Evolutionary conservation across 2,113 vertebrate genomes (phyloP), one percentile per base, ranked within the genome.

Genomic region (Columbina picui): DNA sequence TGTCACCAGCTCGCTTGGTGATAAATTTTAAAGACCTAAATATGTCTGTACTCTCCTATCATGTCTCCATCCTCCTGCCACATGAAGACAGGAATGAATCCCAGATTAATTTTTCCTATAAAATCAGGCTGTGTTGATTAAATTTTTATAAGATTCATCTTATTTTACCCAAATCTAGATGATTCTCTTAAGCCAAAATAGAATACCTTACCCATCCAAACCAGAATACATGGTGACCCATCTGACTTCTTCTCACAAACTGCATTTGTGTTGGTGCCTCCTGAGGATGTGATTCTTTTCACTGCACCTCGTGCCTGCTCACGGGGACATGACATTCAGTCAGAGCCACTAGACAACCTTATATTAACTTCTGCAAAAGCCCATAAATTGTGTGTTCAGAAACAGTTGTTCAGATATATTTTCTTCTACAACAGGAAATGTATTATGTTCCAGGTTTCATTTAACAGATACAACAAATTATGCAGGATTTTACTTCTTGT

Each of bases 21-120:
- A 83, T 73, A 94, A 91, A 89, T 93, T 89, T 69, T 85, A 55
- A 93, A 90, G 29, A 76, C 55, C 15, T 80, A 84, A 73, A 91
- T 83, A 65, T 27, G 45, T 77, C 81, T 53, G 19, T 64, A 60
- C 25, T 87, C 39, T 70, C 20, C 52, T 57, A 64, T 30, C 7
- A 5, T 43, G 64, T 53, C 56, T 94, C 52, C 32, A 67, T 73
- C 57, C 18, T 93, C 36, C 38, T 74, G 67, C 59, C 38, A 69
- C 74, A 65, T 55, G 70, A 67, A 67, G n/a, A 85, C 0, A 1
- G 45, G 41, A 96, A 85, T n/a, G 30, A 78, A 89, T 80, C 20
- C 26, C 5, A 77, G 18, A 60, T 43, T 70, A 73, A 8, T 41
- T 84, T 69, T 9, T 50, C 36, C 55, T 74, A 21, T 25, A 47